Evolutionary conservation across 1,140 invertebrate species (phyloP), one percentile per base, ranked within the genome.

Genomic region (Panagrolaimus sp.): DNA sequence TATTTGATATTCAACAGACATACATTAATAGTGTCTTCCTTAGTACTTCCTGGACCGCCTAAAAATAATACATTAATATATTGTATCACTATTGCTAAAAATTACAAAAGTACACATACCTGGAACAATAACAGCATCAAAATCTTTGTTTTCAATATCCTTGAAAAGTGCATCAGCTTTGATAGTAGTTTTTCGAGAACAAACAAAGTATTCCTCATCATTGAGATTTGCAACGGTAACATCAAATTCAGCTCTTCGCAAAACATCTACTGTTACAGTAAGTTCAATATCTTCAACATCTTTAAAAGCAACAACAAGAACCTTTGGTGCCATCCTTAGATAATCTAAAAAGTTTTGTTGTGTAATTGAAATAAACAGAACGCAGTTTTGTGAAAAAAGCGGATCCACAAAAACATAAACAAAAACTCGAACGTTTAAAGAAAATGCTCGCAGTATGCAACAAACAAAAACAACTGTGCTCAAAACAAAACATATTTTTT

Each of bases 281-380:
- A 91, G 88, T 87, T 98, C 96, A 89, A 98, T 96, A 86, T 96
- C 93, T 85, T 96, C 93, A 20, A 90, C 88, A 1, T 93, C 93
- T 72, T 90, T 88, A 1, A 92, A 89, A 43, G 94, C 80, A 63
- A 95, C 85, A 14, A 93, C 70, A 1, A 82, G 47, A 51, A 77
- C 78, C 9, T 64, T 66, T 66, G 81, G 81, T 8, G 64, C 31
- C 74, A 73, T 75, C 57, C 7, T 38, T 4, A 38, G 31, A 38
- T 38, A 7, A 38, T 38, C 31, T 7, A 38, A 38, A 38, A 38
- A 38, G 31, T 38, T 38, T 38, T n/a, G n/a, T n/a, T n/a, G n/a
- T n/a, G n/a, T n/a, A n/a, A n/a, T n/a, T n/a, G n/a, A n/a, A n/a
- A n/a, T n/a, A n/a, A n/a, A n/a, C n/a, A n/a, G n/a, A n/a, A n/a